These are phyloP conservation scores for Operophtera brumata DNA, from an alignment of 2,888 invertebrate genomes.

Conservation along the genomic window DNA sequence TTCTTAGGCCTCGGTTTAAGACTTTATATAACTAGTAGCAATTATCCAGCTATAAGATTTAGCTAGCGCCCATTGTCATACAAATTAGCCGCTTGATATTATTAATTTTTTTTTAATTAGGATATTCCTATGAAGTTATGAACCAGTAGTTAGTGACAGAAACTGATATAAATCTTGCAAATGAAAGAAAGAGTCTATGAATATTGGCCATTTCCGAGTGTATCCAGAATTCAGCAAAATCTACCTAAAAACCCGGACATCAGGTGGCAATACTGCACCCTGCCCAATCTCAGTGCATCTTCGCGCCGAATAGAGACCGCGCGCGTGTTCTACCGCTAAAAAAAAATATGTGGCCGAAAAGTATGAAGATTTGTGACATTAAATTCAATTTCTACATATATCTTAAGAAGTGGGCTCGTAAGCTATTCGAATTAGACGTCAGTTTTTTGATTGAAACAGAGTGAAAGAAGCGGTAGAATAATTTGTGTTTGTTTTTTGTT, in stretches of 20 bases:
- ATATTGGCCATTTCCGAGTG: too few species aligned
- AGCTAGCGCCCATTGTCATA: too few species aligned
- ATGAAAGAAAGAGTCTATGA: too few species aligned
- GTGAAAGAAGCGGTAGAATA: not conserved
- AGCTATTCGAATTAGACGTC: constrained; percentile 3
- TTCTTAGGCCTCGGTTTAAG: too few species aligned
- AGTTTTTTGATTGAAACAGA: not conserved
- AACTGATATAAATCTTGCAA: too few species aligned
- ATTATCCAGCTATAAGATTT: too few species aligned
- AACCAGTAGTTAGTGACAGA: too few species aligned
- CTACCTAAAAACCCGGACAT: not conserved
- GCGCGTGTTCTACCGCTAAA: not conserved
- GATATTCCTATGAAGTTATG: too few species aligned
- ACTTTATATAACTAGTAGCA: too few species aligned
- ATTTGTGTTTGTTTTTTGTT: not conserved
- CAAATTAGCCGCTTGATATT: too few species aligned
- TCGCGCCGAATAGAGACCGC: not conserved
- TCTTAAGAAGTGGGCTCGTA: constrained; percentile 6
- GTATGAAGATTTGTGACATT: constrained; percentile 1
- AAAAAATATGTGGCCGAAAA: constrained; percentile 4
- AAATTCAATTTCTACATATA: constrained; percentile 9
- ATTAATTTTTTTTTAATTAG: too few species aligned
- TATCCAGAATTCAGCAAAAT: not conserved
- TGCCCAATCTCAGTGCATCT: constrained; percentile 7
- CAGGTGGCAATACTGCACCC: constrained; percentile 6